Base-by-base conservation (phyloP, 2,888 invertebrate genomes). In the Emmelina monodactyla region DNA sequence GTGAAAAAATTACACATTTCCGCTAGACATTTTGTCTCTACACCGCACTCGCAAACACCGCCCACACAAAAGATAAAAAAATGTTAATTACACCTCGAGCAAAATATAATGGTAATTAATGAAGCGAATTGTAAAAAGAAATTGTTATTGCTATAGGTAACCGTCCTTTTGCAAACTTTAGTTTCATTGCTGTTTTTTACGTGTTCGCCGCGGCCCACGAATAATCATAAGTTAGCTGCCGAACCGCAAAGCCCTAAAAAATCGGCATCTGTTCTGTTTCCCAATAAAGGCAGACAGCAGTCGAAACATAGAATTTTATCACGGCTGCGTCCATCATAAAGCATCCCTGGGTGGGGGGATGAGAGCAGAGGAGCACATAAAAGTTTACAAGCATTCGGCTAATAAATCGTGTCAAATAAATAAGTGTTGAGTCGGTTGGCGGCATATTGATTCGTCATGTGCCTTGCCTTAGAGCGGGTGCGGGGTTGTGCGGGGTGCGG, bases 391-490 rank as follows among this genome's bases (percentile, higher is more conserved):
- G 75, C 73, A 75, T 75, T 71, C 72, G 61, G 69, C 75, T 78
- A 78, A 79, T 79, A 79, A 79, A 79, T 79, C 78, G 75, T 62
- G 72, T 72, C 70, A 75, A 76, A 78, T 78, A 78, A 79, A 79
- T 79, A 79, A 78, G 78, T 78, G 78, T 78, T 72, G 78, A 79
- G 78, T 76, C 70, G 73, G 76, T 78, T 66, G 71, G 70, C 70
- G 73, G 78, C 79, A 79, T 79, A 79, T 79, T 79, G 79, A 79
- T 79, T 79, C 76, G 79, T 78, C 78, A 79, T 76, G 73, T 73
- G 75, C 72, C 72, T 25, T 25, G 75, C 72, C 72, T 72, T 72
- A 58, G 66, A 64, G 66, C 61, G 62, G 46, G 38, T 35, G 14
- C 44, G 38, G 50, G 39, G 49, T 42, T 25, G 42, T 34, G 46